A percentile compares a stretch with the other conserved stretches of the same genome.
These are phyloP conservation scores for Petrocephalus sullivani DNA, from an alignment of 2,797 vertebrate genomes.

Conservation along the genomic window DNA sequence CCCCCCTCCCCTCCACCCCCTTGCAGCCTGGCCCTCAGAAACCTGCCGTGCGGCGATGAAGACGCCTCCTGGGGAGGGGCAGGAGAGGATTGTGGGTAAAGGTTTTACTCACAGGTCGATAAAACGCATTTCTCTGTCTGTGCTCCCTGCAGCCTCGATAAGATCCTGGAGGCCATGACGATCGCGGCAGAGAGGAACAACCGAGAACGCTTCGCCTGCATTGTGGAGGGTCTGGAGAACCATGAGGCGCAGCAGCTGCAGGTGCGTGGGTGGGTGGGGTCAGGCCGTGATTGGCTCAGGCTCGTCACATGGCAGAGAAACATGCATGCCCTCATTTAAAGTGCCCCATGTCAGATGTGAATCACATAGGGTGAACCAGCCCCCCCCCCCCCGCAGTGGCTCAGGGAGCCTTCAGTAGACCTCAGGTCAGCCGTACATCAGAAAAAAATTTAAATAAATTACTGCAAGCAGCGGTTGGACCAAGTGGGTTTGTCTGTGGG, in stretches of 20 bases:
- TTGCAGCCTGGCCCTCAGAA: slow-evolving; percentile 29
- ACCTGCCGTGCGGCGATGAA: slow-evolving; percentile 37
- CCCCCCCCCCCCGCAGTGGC: not conserved
- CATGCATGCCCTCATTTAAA: not conserved
- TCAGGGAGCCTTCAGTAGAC: not conserved
- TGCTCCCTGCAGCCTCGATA: slow-evolving; percentile 72
- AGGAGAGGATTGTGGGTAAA: slow-evolving; percentile 48
- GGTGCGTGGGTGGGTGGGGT: slow-evolving; percentile 58
- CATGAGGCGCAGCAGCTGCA: slow-evolving; percentile 90
- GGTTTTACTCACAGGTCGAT: slow-evolving; percentile 47
- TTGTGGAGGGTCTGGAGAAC: slow-evolving; percentile 93
- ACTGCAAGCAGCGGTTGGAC: not conserved
- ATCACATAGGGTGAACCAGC: not conserved
- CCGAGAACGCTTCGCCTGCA: slow-evolving; percentile 84
- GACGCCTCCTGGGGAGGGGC: slow-evolving; percentile 20
- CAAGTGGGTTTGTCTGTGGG: not conserved
- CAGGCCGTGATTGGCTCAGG: not conserved
- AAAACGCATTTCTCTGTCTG: slow-evolving; percentile 34
- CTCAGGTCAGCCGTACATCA: not conserved
- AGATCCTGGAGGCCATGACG: slow-evolving; percentile 91
- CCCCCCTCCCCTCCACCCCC: no score
- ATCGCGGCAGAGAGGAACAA: slow-evolving; percentile 87
- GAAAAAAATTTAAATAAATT: not conserved
- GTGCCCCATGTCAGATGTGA: not conserved
- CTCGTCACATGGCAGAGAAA: not conserved